Evolutionary conservation across 2,888 invertebrate genomes (phyloP), one percentile per base, ranked within the genome.

Genomic region (Tachina fera): DNA sequence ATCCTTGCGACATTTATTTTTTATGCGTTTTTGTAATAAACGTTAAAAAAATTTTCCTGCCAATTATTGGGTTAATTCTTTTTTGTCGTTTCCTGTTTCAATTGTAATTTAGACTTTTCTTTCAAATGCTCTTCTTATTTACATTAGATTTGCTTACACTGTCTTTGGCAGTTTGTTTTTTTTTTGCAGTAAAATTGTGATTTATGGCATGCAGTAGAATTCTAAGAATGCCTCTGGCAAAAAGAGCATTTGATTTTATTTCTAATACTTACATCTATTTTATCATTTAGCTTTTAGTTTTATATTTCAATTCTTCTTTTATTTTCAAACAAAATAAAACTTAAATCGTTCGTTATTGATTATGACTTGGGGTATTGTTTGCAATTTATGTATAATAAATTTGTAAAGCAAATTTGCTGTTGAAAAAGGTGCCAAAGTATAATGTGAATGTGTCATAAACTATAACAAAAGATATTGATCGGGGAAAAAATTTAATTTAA

Each of bases 121-220:
- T 31, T 31, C 6, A 31, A 6, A 31, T 53, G 19, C n/a, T 39
- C 47, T 9, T 53, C 10, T 75, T 14, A 75, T 61, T 75, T 63
- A 71, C 63, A 43, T 53, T 60, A 14, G 4, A 65, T 47, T 72
- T 79, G 56, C 65, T 60, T 61, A 16, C 31, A n/a, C 22, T 70
- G 71, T 43, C 47, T 63, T 31, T 43, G 53, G 45, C 78, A 68
- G 49, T 71, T 71, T 39, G 45, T 71, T 71, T 31, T 31, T 31
- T 31, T 31, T 31, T 31, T 31, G 31, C 6, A 60, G 67, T 77
- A 43, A 67, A 53, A 72, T 67, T 67, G 39, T 82, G 82, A 86
- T 86, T 86, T 82, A 86, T 86, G 51, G 65, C 82, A 58, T 85
- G 82, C 85, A 78, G 82, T 79, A 71, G 75, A 82, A 82, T 86